These are phyloP conservation scores for Guaruba guarouba DNA, from an alignment of 2,113 vertebrate species.

Conservation along the genomic window DNA sequence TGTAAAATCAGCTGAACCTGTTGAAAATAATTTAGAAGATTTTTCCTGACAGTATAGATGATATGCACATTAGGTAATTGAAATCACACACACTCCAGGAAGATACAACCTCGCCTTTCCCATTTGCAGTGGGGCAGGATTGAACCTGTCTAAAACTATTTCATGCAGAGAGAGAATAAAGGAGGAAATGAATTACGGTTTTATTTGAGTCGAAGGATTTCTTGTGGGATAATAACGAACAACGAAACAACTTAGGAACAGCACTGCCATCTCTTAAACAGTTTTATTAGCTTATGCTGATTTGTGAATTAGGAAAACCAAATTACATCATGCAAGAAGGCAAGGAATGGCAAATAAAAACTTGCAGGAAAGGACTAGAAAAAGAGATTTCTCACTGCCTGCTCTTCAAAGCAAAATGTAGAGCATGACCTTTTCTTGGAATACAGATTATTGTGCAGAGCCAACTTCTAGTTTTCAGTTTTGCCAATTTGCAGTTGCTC, in stretches of 20 bases:
- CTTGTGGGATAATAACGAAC: conserved; percentile 1
- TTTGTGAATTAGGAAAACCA: conserved; percentile 9
- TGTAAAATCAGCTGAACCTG: conserved; percentile 1
- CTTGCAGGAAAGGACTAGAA: background rate
- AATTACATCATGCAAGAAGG: background rate
- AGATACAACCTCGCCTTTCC: background rate
- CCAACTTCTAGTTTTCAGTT: background rate
- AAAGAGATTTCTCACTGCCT: conserved; percentile 10
- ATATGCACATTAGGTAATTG: conserved; percentile 24
- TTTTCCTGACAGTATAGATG: background rate
- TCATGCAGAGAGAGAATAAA: background rate
- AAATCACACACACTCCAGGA: background rate
- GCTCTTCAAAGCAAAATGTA: conserved; percentile 32
- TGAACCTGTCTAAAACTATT: conserved; percentile 49
- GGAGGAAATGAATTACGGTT: conserved; percentile 38
- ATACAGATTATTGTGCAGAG: background rate
- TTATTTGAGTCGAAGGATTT: conserved; percentile 58
- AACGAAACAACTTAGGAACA: background rate
- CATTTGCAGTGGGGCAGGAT: conserved; percentile 1
- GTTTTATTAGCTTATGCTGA: conserved; percentile 31
- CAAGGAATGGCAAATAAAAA: conserved; percentile 7
- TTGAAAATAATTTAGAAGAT: background rate
- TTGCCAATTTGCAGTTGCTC: background rate
- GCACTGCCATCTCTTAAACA: background rate
- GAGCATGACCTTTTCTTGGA: conserved; percentile 43